A percentile compares a stretch with the other conserved stretches of the same genome.
Evolutionary conservation across 2,888 invertebrate species (phyloP).

Genomic region (Microctonus brassicae): DNA sequence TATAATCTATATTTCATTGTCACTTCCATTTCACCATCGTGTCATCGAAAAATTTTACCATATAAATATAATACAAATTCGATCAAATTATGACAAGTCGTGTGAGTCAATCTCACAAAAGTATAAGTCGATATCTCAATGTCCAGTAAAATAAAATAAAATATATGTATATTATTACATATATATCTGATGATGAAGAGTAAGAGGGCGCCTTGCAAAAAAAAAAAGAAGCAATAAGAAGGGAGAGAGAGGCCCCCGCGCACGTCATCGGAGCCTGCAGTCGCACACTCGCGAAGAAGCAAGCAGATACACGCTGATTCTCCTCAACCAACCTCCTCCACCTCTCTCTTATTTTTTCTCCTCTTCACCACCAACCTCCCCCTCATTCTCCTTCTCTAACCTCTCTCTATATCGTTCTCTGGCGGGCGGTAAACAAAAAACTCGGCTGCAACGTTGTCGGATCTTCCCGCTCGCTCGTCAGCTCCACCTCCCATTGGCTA

Average conservation of each 20-base stretch:
- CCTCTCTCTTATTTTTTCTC: slow-evolving; percentile 30
- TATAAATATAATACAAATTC: slow-evolving; percentile 20
- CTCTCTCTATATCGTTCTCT: slow-evolving; percentile 19
- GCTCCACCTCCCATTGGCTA: slow-evolving; percentile 57
- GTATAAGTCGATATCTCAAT: background rate
- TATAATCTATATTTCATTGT: background rate
- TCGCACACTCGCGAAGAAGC: slow-evolving; percentile 30
- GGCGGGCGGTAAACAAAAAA: slow-evolving; percentile 65
- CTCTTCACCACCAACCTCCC: slow-evolving; percentile 29
- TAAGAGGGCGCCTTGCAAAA: slow-evolving; percentile 1
- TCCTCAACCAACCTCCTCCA: slow-evolving; percentile 36
- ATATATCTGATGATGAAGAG: slow-evolving; percentile 2
- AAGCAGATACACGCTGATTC: slow-evolving; percentile 44
- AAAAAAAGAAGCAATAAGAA: background rate
- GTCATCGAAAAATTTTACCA: slow-evolving; percentile 1
- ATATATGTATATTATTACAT: slow-evolving; percentile 6
- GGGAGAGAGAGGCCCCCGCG: slow-evolving; percentile 17
- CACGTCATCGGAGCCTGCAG: slow-evolving; percentile 37
- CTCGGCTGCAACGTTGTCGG: slow-evolving; percentile 66
- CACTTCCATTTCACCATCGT: background rate
- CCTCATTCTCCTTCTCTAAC: slow-evolving; percentile 8
- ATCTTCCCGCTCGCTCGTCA: slow-evolving; percentile 61
- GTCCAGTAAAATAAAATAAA: slow-evolving; percentile 11
- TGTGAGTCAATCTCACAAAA: slow-evolving; percentile 2
- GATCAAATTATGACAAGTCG: slow-evolving; percentile 20